phyloP scores from a whole-genome alignment of 2,113 vertebrate genomes.

The Brevimyrus niger region DNA sequence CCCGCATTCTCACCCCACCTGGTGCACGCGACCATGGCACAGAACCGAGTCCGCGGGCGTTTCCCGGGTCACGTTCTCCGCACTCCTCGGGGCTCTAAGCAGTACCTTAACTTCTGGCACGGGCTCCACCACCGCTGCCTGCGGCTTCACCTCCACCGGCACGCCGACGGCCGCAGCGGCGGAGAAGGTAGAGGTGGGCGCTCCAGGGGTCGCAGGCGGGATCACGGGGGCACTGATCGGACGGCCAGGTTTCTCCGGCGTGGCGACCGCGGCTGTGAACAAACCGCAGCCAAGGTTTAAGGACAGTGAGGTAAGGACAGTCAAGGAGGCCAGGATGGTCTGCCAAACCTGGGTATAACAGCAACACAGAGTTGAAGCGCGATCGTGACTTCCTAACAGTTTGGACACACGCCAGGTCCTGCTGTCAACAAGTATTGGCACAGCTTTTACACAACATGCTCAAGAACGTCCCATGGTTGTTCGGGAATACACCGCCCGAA shows the following conservation, averaged over 20 bases:
- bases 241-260: slow-evolving; percentile 69
- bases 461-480: not conserved
- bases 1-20: not conserved
- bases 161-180: slow-evolving; percentile 46
- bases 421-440: not conserved
- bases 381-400: not conserved
- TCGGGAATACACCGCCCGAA: not conserved
- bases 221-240: slow-evolving; percentile 84
- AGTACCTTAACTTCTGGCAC: slow-evolving; percentile 62
- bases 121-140: slow-evolving; percentile 55
- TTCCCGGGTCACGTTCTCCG: not conserved
- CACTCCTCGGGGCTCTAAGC: not conserved
- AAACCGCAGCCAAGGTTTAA: slow-evolving; percentile 26
- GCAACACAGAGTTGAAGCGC: not conserved
- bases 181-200: slow-evolving; percentile 37
- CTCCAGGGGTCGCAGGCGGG: slow-evolving; percentile 66
- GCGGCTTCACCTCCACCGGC: slow-evolving; percentile 53
- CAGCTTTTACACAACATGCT: not conserved
- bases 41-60: not conserved
- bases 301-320: not conserved
- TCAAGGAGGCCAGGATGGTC: not conserved
- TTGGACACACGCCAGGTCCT: not conserved
- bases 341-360: not conserved
- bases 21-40: not conserved
- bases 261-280: slow-evolving; percentile 51